Evolutionary conservation across 2,888 invertebrate species (phyloP).

Genomic region (Pristionchus arcanus): DNA sequence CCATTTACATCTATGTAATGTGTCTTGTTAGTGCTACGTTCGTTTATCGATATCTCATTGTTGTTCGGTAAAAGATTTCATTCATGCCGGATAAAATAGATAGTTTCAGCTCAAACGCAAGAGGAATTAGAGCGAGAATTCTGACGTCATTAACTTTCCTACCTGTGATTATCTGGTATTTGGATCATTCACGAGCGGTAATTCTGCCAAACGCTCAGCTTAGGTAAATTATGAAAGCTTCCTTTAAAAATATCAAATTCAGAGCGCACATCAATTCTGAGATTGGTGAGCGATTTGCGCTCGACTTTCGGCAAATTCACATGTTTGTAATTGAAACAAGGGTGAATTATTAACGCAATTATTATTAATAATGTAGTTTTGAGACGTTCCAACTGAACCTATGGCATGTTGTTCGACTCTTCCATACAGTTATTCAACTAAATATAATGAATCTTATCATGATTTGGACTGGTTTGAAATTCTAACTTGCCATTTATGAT

Average conservation of each 20-base stretch:
- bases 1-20: not conserved
- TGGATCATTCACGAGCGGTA: not conserved
- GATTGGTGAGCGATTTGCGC: not conserved
- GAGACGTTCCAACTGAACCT: not conserved
- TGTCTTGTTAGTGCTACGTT: not conserved
- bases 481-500: not conserved
- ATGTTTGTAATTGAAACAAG: not conserved
- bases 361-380: not conserved
- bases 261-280: not conserved
- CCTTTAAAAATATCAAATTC: not conserved
- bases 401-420: not conserved
- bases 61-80: not conserved
- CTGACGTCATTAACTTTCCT: not conserved
- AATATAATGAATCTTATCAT: not conserved
- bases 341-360: not conserved
- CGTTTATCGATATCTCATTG: not conserved
- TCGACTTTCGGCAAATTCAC: not conserved
- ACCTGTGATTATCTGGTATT: not conserved
- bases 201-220: not conserved
- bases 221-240: not conserved
- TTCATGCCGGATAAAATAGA: not conserved
- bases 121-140: not conserved
- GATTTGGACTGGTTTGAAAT: not conserved
- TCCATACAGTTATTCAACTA: not conserved
- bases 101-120: not conserved